A percentile compares a stretch with the other conserved stretches of the same genome.
Conservation (phyloP, 2,888 invertebrate species). For the Octonoba sinensis region DNA sequence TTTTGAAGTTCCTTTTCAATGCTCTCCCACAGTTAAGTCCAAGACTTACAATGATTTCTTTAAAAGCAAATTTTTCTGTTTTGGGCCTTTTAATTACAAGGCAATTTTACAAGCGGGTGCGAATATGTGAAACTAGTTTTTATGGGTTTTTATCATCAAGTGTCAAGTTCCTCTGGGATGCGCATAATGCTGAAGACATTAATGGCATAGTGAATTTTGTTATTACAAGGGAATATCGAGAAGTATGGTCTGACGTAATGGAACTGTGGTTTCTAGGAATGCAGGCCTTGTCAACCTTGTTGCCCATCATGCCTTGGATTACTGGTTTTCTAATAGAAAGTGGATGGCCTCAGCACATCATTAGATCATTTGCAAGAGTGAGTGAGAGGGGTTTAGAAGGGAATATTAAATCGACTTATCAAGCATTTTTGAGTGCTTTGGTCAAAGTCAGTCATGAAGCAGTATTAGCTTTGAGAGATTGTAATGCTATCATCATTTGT, state of each 20-base stretch:
- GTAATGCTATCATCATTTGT: slow-evolving; percentile 60
- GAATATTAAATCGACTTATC: slow-evolving; percentile 89
- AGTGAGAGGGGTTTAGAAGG: slow-evolving; percentile 85
- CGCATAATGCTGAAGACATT: slow-evolving; percentile 89
- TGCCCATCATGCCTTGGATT: slow-evolving; percentile 75
- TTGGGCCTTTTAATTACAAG: slow-evolving; percentile 85
- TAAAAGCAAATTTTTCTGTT: slow-evolving; percentile 87
- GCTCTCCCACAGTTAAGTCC: slow-evolving; percentile 82
- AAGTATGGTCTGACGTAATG: slow-evolving; percentile 89
- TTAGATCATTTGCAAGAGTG: slow-evolving; percentile 84
- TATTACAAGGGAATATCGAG: slow-evolving; percentile 87
- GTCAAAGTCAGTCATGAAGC: slow-evolving; percentile 69
- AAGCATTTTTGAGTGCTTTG: slow-evolving; percentile 87
- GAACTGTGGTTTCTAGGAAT: slow-evolving; percentile 94
- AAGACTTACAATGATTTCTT: slow-evolving; percentile 76
- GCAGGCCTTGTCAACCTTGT: slow-evolving; percentile 88
- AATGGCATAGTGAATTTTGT: slow-evolving; percentile 86
- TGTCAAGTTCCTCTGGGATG: slow-evolving; percentile 92
- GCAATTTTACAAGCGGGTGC: slow-evolving; percentile 83
- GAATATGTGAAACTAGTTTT: slow-evolving; percentile 74
- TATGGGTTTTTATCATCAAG: slow-evolving; percentile 90
- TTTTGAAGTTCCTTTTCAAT: slow-evolving; percentile 87
- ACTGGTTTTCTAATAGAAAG: slow-evolving; percentile 84
- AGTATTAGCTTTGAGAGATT: slow-evolving; percentile 54
- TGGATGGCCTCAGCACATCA: slow-evolving; percentile 92